These are phyloP conservation scores for Pterostichus madidus DNA, from an alignment of 2,888 invertebrate species.

Conservation along the genomic window DNA sequence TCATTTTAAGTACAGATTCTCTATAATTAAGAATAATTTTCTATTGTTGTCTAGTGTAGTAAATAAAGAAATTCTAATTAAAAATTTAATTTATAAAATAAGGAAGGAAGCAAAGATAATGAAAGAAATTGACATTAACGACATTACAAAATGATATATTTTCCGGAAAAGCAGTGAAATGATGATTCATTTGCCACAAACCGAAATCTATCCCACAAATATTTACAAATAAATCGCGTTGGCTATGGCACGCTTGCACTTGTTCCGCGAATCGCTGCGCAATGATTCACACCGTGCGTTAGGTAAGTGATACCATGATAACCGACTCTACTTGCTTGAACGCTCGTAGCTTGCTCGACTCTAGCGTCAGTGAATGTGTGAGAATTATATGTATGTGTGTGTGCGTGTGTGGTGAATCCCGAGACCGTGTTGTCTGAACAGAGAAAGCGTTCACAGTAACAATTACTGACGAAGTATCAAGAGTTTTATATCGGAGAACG, in stretches of 20 bases:
- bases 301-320: slow-evolving; percentile 11
- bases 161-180: no score
- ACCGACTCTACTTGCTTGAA: neutral
- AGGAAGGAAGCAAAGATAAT: no score
- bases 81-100: no score
- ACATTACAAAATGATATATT: no score
- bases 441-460: slow-evolving; percentile 6
- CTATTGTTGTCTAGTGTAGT: no score
- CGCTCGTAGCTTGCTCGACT: neutral
- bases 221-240: slow-evolving; percentile 6
- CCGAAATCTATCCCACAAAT: slow-evolving; percentile 22
- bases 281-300: slow-evolving; percentile 31
- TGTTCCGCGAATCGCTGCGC: slow-evolving; percentile 14
- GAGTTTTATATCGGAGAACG: neutral
- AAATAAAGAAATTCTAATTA: no score
- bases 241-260: neutral
- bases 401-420: slow-evolving; percentile 11
- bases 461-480: slow-evolving; percentile 3
- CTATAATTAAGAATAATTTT: no score
- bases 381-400: slow-evolving; percentile 13
- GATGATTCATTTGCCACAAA: neutral
- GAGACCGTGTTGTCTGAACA: neutral
- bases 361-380: neutral
- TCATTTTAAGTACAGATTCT: no score
- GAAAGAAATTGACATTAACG: no score